Conservation (phyloP, 1,140 invertebrate species). For the Brachionus asplanchnoidis region DNA sequence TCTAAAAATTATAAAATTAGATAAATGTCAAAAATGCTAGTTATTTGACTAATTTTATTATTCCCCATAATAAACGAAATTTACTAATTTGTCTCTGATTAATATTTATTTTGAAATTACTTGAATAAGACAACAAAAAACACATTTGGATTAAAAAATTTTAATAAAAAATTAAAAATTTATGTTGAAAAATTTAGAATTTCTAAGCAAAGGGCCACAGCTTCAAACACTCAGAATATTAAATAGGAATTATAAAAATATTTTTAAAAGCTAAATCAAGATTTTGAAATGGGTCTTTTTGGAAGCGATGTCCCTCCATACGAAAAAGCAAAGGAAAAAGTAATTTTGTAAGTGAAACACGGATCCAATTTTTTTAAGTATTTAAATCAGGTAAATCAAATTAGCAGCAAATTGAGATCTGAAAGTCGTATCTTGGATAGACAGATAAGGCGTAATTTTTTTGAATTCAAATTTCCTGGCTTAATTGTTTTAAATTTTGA, state of each 20-base stretch:
- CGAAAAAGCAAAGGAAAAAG: slow-evolving; percentile 36
- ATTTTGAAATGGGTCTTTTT: slow-evolving; percentile 25
- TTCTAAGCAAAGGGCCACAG: background rate
- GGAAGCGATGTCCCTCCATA: slow-evolving; percentile 12
- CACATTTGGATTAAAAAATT: background rate
- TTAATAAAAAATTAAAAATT: slow-evolving; percentile 22
- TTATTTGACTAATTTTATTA: too few species aligned
- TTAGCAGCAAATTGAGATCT: background rate
- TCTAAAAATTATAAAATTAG: too few species aligned
- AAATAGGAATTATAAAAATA: background rate
- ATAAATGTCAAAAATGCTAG: too few species aligned
- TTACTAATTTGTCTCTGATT: background rate
- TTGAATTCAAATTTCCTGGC: background rate
- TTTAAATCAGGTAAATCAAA: slow-evolving; percentile 21
- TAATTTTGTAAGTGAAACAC: background rate
- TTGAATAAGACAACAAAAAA: slow-evolving; percentile 6
- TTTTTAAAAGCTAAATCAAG: background rate
- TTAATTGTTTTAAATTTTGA: background rate
- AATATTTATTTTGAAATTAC: background rate
- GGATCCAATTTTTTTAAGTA: background rate
- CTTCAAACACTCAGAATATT: background rate
- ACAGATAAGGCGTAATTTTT: slow-evolving; percentile 15
- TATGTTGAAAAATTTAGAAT: background rate
- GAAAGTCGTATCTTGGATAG: slow-evolving; percentile 24
- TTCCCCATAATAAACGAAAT: too few species aligned